These are phyloP conservation scores for Alosa sapidissima DNA, from an alignment of 2,797 vertebrate genomes.

Conservation along the genomic window DNA sequence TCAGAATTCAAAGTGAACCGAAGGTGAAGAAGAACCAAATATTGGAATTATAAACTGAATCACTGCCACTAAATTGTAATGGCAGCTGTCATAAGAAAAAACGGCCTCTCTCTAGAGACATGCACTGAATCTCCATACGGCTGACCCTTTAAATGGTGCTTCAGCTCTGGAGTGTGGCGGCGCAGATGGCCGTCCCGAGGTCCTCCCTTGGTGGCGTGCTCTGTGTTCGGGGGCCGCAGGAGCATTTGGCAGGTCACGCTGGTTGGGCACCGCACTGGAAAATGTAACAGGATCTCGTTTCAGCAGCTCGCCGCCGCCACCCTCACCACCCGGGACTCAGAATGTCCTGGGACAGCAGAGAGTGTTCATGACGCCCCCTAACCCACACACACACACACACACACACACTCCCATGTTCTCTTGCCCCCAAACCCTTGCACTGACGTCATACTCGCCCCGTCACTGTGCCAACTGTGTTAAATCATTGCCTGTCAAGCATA, in stretches of 20 bases:
- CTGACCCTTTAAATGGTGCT: constrained; percentile 39
- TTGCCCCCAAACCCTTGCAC: background rate
- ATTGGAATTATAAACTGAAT: background rate
- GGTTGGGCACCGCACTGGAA: constrained; percentile 49
- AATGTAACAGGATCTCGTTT: constrained; percentile 49
- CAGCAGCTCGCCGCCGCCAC: background rate
- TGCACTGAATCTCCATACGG: constrained; percentile 35
- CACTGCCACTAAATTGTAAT: background rate
- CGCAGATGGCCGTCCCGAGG: constrained; percentile 57
- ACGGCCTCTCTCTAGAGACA: background rate
- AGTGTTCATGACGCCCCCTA: constrained; percentile 9
- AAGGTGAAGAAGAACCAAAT: background rate
- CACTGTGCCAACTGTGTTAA: background rate
- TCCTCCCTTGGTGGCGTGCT: constrained; percentile 48
- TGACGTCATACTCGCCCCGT: background rate
- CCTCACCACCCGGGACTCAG: constrained; percentile 37
- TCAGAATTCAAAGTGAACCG: background rate
- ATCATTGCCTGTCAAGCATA: background rate
- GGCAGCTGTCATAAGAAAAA: background rate
- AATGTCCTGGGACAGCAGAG: constrained; percentile 39
- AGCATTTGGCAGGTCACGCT: constrained; percentile 45
- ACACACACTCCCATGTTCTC: background rate
- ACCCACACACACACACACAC: background rate
- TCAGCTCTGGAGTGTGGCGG: constrained; percentile 33
- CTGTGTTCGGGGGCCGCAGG: constrained; percentile 28